Conservation (phyloP, 1,140 invertebrate genomes). For the Papilio glaucus region DNA sequence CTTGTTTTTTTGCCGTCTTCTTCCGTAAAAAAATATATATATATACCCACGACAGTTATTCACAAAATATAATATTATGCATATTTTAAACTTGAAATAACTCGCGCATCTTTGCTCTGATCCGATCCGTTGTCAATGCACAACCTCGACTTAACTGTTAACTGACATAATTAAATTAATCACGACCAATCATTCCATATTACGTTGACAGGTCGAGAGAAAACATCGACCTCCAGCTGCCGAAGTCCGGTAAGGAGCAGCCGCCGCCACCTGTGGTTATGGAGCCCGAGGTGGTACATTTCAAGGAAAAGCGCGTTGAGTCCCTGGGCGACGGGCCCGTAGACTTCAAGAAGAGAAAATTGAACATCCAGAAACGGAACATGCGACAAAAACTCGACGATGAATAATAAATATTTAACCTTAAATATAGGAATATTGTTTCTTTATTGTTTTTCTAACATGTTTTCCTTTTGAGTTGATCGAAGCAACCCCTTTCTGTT, state of each 20-base stretch:
- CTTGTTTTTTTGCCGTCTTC: too few relatives aligned
- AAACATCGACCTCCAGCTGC: slow-evolving; percentile 68
- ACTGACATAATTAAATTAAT: neutral
- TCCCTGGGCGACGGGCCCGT: slow-evolving; percentile 74
- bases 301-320: slow-evolving; percentile 68
- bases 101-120: too few relatives aligned
- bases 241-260: slow-evolving; percentile 61
- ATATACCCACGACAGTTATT: too few relatives aligned
- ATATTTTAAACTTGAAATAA: too few relatives aligned
- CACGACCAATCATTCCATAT: slow-evolving; percentile 1
- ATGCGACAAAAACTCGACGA: slow-evolving; percentile 85
- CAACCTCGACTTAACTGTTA: neutral
- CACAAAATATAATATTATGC: too few relatives aligned
- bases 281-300: slow-evolving; percentile 63
- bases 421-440: slow-evolving; percentile 1
- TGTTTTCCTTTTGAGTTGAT: neutral
- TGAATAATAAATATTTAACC: slow-evolving; percentile 69
- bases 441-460: slow-evolving; percentile 1
- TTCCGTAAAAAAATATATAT: too few relatives aligned
- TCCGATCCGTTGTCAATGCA: neutral
- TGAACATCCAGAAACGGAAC: slow-evolving; percentile 83
- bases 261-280: slow-evolving; percentile 63
- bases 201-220: slow-evolving; percentile 49
- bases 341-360: slow-evolving; percentile 87
- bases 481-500: neutral